These are phyloP conservation scores for Neoitamus cyanurus DNA, from an alignment of 2,888 invertebrate genomes.

Conservation along the genomic window DNA sequence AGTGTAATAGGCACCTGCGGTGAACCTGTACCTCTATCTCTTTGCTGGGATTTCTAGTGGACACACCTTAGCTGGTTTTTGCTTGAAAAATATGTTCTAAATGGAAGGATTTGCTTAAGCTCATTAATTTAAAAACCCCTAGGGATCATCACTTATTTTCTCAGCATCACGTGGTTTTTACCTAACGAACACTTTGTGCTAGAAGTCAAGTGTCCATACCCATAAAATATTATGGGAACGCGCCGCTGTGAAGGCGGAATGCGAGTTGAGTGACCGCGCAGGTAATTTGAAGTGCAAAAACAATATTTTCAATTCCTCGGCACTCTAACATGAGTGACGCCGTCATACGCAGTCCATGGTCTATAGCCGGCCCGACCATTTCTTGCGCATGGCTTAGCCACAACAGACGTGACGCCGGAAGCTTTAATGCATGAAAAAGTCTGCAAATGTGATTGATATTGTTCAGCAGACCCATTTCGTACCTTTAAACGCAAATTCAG, in stretches of 20 bases:
- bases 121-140: background rate
- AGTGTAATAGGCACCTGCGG: background rate
- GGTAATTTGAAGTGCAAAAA: background rate
- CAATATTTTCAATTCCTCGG: background rate
- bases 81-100: background rate
- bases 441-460: background rate
- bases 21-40: background rate
- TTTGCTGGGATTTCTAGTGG: background rate
- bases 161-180: background rate
- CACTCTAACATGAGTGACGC: background rate
- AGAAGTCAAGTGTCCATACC: background rate
- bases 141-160: background rate
- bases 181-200: background rate
- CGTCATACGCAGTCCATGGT: background rate
- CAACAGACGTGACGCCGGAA: conserved; percentile 5
- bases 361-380: background rate
- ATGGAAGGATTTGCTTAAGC: background rate
- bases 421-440: background rate
- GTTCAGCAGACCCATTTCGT: background rate
- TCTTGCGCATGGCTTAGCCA: background rate
- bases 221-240: background rate
- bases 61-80: background rate
- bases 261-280: background rate
- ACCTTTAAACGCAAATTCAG: background rate
- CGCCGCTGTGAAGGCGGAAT: background rate